Base-by-base conservation (phyloP, 2,113 vertebrate genomes). In the Cyanistes caeruleus region DNA sequence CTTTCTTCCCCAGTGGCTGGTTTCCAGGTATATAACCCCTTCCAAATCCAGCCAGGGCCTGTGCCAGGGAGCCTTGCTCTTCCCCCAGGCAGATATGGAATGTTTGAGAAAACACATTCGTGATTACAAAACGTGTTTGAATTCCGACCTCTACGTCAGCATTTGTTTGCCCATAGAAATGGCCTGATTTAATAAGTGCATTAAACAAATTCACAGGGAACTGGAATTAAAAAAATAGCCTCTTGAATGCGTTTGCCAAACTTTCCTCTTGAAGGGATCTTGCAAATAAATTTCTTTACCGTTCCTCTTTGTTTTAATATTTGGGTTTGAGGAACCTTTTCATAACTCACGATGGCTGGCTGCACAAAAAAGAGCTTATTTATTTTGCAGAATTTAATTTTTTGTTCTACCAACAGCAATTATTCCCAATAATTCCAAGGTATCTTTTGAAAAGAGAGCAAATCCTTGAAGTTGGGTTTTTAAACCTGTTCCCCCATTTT, bases 1-100 rank as follows among this genome's bases (percentile, higher is more conserved):
- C 93, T 96, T 96, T 95, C 93, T 95, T 90, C 72, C 91, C 9
- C 60, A 78, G 90, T 94, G 95, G 85, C 90, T 92, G 39, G 37
- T 93, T 96, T 97, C 95, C 92, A 96, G 96, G 92, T 90, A 92
- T 90, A 94, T 92, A 93, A 96, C 82, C 85, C 75, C 56, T 93
- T 97, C 96, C 96, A 94, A 95, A 90, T 92, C 8, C 68, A 74
- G 17, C 27, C 75, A 96, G 92, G 82, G 88, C 27, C 88, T 81
- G 93, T 96, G 95, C 96, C 95, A 97, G 90, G 44, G 88, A 94
- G 92, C n/a, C 95, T 95, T 87, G 93, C 80, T 96, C 85, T 95
- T 97, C 73, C 90, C 82, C 37, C 31, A 52, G 91, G 89, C 91
- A 94, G 93, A 97, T 95, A 95, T 23, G 91, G 86, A 96, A 94